Conservation (phyloP, 2,888 invertebrate species). For the Tinea semifulvella region DNA sequence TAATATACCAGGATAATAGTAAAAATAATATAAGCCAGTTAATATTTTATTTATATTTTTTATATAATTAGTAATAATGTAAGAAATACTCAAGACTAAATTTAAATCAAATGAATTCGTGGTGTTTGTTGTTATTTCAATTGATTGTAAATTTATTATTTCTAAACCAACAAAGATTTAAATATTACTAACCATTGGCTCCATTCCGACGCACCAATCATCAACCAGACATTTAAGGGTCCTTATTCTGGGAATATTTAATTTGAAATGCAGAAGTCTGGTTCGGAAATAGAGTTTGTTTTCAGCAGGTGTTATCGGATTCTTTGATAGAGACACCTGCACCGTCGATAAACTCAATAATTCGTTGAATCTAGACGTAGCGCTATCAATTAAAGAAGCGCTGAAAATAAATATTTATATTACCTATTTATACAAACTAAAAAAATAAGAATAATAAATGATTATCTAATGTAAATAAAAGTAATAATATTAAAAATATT, state of each 20-base stretch:
- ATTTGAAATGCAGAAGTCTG: constrained; percentile 26
- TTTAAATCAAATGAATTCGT: too few relatives aligned
- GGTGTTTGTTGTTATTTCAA: too few relatives aligned
- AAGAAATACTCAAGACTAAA: too few relatives aligned
- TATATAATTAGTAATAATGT: too few relatives aligned
- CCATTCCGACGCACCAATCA: constrained; percentile 33
- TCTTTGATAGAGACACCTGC: neutral
- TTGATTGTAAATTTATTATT: too few relatives aligned
- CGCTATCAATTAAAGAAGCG: constrained; percentile 26
- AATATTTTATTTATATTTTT: too few relatives aligned
- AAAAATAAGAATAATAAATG: neutral
- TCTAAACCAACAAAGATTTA: too few relatives aligned
- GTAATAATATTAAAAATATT: too few relatives aligned
- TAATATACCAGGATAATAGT: too few relatives aligned
- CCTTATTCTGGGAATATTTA: constrained; percentile 36
- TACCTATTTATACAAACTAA: neutral
- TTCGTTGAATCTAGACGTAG: constrained; percentile 28
- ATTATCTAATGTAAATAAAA: neutral
- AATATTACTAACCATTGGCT: neutral
- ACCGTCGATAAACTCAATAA: neutral
- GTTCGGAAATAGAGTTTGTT: constrained; percentile 27
- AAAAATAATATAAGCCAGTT: too few relatives aligned
- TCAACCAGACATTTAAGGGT: constrained; percentile 33
- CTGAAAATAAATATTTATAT: neutral
- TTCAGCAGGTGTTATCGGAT: constrained; percentile 20